Conservation (phyloP, 2,888 invertebrate species). For the Zeuzera pyrina region DNA sequence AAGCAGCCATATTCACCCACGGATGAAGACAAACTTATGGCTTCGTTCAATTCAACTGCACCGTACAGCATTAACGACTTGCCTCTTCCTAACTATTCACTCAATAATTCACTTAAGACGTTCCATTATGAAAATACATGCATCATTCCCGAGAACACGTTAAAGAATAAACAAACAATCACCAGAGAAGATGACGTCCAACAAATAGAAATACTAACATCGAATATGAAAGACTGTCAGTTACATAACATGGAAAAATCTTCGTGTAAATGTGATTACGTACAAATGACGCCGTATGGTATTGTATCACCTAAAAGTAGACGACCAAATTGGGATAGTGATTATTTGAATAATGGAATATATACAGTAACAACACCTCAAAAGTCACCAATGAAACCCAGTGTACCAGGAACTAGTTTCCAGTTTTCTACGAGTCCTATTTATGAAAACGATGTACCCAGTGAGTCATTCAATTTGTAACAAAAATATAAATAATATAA, state of each 20-base stretch:
- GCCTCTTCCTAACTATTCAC: conserved; percentile 74
- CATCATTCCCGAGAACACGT: conserved; percentile 58
- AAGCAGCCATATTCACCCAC: conserved; percentile 65
- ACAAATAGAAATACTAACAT: conserved; percentile 59
- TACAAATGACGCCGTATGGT: conserved; percentile 60
- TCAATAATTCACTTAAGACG: conserved; percentile 69
- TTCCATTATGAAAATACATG: conserved; percentile 67
- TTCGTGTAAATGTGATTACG: conserved; percentile 62
- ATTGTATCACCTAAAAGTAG: conserved; percentile 53
- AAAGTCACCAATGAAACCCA: conserved; percentile 53
- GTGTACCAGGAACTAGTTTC: conserved; percentile 57
- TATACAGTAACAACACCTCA: conserved; percentile 62
- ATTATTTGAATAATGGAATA: conserved; percentile 57
- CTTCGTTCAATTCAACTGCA: conserved; percentile 46
- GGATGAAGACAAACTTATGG: conserved; percentile 65
- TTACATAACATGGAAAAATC: conserved; percentile 56
- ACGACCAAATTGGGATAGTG: conserved; percentile 54
- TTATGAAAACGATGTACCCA: conserved; percentile 60
- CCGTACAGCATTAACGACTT: conserved; percentile 59
- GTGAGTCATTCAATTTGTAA: no score
- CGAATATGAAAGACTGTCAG: conserved; percentile 63
- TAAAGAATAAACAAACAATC: conserved; percentile 57
- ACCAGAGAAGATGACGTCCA: conserved; percentile 62
- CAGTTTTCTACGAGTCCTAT: conserved; percentile 60
- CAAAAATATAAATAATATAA: no score